These are phyloP conservation scores for Donacobius atricapilla DNA, from an alignment of 2,113 vertebrate species.

Conservation along the genomic window DNA sequence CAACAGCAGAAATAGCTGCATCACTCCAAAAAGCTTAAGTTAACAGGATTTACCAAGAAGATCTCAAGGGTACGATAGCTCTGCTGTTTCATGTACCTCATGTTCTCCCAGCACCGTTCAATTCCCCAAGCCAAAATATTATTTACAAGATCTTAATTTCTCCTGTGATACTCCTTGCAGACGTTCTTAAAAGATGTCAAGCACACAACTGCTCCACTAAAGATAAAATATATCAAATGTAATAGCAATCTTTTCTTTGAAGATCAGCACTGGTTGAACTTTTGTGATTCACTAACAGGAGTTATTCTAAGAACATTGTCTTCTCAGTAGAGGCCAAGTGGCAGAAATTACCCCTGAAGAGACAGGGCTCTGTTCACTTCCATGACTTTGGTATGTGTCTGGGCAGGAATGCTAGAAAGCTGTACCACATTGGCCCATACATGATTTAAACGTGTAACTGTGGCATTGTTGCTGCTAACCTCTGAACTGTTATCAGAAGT, in stretches of 20 bases:
- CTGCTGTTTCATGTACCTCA: not conserved
- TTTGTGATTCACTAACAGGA: not conserved
- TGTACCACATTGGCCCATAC: not conserved
- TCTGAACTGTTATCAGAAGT: not conserved
- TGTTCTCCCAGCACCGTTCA: not conserved
- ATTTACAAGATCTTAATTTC: not conserved
- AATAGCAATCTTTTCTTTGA: not conserved
- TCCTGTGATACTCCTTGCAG: not conserved
- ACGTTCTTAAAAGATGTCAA: not conserved
- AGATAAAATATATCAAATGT: not conserved
- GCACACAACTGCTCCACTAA: not conserved
- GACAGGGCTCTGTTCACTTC: not conserved
- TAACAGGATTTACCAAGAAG: not conserved
- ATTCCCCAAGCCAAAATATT: not conserved
- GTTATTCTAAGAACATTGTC: not conserved
- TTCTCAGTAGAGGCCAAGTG: not conserved
- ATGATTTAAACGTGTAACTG: not conserved
- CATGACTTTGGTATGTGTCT: not conserved
- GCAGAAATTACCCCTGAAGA: not conserved
- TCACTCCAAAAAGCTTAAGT: not conserved
- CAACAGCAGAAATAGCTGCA: not conserved
- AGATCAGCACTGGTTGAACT: not conserved
- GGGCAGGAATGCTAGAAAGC: not conserved
- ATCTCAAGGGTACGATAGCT: not conserved
- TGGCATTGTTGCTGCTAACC: not conserved